These are phyloP conservation scores for Brachypteracias leptosomus DNA, from an alignment of 2,113 vertebrate species.

Conservation along the genomic window DNA sequence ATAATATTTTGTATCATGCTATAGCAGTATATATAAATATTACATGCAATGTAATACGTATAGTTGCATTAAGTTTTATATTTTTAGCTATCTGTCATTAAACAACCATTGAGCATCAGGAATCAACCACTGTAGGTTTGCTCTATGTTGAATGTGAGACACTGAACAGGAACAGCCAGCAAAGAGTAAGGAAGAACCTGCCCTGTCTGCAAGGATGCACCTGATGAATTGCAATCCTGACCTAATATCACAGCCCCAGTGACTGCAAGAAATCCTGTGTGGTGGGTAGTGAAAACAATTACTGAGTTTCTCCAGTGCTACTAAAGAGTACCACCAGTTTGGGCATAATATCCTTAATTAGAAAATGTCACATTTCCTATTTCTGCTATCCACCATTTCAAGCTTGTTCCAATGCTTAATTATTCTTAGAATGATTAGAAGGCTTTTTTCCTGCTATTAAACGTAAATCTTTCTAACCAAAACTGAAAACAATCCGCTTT, in stretches of 20 bases:
- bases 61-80: neutral
- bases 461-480: neutral
- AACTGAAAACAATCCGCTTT: neutral
- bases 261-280: neutral
- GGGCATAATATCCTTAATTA: neutral
- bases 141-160: neutral
- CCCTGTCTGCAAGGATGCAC: neutral
- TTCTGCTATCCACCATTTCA: neutral
- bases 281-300: neutral
- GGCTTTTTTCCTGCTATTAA: neutral
- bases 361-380: neutral
- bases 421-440: neutral
- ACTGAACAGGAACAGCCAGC: neutral
- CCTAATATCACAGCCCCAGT: neutral
- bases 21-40: neutral
- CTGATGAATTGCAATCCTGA: neutral
- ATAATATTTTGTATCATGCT: neutral
- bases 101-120: neutral
- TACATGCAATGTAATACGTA: accelerated
- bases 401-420: neutral
- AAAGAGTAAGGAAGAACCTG: neutral
- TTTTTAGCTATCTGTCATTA: neutral
- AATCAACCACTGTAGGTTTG: neutral
- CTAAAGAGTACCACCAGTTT: neutral
- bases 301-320: neutral